Percentiles rank a stretch among this genome's conserved stretches.
phyloP scores from a whole-genome alignment of 2,888 invertebrate genomes.

The Stegophylla sp. region DNA sequence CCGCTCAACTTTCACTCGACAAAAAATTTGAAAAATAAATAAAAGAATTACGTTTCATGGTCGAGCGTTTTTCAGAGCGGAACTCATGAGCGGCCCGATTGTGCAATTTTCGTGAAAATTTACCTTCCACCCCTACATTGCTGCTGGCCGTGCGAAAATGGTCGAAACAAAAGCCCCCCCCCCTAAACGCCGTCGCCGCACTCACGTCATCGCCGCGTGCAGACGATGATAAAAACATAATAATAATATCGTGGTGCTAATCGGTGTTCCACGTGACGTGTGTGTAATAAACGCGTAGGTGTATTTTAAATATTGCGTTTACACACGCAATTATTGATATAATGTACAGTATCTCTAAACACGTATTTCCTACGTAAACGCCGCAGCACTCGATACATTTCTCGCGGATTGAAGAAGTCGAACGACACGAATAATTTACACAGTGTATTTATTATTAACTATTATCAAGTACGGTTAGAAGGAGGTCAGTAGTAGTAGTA shows the following conservation, averaged over 20 bases:
- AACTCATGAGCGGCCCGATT: slow-evolving; percentile 39
- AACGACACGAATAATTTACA: neutral
- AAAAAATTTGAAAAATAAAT: slow-evolving; percentile 22
- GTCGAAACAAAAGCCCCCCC: no score
- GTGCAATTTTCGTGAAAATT: slow-evolving; percentile 55
- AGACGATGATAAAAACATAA: neutral
- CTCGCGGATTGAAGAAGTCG: slow-evolving; percentile 26
- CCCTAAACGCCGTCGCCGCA: neutral
- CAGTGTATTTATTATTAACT: neutral
- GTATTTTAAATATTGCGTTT: no score
- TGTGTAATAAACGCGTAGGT: neutral
- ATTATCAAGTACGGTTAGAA: no score
- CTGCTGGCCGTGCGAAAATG: neutral
- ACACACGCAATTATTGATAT: neutral
- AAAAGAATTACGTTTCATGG: slow-evolving; percentile 46
- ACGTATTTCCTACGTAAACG: neutral
- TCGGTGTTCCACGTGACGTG: neutral
- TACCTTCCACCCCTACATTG: neutral
- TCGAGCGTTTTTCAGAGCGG: slow-evolving; percentile 56
- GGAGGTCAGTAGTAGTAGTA: no score
- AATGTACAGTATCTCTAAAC: neutral
- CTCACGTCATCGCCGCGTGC: neutral
- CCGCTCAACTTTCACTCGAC: slow-evolving; percentile 46
- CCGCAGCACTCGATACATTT: neutral
- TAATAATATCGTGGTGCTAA: no score